A percentile compares a stretch with the other conserved stretches of the same genome.
phyloP scores from a whole-genome alignment of 2,797 vertebrate species.

The Acropternis orthonyx region DNA sequence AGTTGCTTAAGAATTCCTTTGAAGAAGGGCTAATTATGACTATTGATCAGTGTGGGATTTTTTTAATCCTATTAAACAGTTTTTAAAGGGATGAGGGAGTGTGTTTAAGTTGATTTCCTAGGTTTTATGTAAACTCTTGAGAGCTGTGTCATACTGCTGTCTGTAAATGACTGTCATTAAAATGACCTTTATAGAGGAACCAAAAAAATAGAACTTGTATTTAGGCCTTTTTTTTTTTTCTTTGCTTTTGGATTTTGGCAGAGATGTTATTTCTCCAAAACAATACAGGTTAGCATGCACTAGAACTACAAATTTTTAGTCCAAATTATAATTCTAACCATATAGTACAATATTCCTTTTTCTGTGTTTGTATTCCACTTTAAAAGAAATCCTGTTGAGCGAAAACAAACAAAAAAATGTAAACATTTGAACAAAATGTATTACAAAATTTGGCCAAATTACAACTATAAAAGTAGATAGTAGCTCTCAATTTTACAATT shows the following conservation, averaged over 20 bases:
- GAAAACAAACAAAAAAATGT: background rate
- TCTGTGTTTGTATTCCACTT: background rate
- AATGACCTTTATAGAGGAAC: constrained; percentile 39
- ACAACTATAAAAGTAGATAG: background rate
- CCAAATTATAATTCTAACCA: background rate
- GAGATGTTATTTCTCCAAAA: background rate
- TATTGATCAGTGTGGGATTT: rapidly evolving
- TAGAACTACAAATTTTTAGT: background rate
- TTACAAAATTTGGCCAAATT: background rate
- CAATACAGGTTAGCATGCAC: background rate
- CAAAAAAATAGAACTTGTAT: background rate
- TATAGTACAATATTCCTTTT: background rate
- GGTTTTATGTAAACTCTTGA: constrained; percentile 23
- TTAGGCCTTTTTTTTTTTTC: background rate
- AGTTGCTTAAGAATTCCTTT: background rate
- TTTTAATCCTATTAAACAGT: background rate
- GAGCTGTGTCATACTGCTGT: constrained; percentile 26
- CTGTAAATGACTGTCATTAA: constrained; percentile 51
- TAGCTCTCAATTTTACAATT: background rate
- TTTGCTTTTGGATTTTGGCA: background rate
- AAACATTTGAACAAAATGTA: background rate
- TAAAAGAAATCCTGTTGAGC: background rate
- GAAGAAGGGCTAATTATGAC: background rate
- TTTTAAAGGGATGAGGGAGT: background rate
- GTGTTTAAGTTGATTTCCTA: background rate